Percentiles rank a stretch among this genome's conserved stretches.
phyloP scores from a whole-genome alignment of 2,113 vertebrate genomes.

The Eidolon helvum region DNA sequence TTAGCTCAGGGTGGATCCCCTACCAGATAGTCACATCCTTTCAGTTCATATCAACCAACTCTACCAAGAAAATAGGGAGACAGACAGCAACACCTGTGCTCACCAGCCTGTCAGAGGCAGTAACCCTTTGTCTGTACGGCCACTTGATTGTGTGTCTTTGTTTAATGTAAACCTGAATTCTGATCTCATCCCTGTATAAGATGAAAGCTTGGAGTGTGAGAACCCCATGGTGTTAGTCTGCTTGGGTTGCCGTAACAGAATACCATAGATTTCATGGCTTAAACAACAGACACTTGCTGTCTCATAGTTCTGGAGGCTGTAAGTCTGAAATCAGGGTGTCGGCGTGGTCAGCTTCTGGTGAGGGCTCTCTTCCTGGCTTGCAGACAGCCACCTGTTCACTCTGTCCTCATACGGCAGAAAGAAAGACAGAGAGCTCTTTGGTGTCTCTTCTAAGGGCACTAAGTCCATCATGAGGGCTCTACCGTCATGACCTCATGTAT shows the following conservation, averaged over 20 bases:
- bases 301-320: neutral
- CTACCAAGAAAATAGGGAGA: neutral
- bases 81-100: neutral
- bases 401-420: neutral
- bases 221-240: neutral
- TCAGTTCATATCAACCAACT: neutral
- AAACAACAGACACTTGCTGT: neutral
- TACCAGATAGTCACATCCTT: neutral
- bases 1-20: conserved; percentile 13
- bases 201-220: neutral
- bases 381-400: neutral
- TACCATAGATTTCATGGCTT: neutral
- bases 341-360: neutral
- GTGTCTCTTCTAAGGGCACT: neutral
- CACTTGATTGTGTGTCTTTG: neutral
- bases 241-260: neutral
- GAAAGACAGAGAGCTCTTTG: neutral
- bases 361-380: neutral
- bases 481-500: neutral
- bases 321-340: neutral
- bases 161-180: neutral
- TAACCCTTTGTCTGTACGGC: neutral
- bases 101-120: neutral
- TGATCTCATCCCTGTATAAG: neutral
- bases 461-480: neutral